Evolutionary conservation across 2,113 vertebrate genomes (phyloP).

Genomic region (Dromaius novaehollandiae): DNA sequence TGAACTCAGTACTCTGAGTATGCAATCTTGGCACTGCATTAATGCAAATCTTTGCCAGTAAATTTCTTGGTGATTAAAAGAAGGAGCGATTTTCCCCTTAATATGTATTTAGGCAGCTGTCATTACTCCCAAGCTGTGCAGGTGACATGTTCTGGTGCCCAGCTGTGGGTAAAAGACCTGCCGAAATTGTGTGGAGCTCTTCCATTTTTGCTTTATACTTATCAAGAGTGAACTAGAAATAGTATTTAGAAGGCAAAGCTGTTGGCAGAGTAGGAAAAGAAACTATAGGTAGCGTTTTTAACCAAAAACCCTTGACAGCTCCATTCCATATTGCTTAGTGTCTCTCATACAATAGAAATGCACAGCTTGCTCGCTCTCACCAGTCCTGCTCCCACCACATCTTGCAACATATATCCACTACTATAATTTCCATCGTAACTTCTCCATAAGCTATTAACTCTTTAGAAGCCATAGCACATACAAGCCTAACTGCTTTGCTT

Average conservation of each 20-base stretch:
- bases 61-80: background rate
- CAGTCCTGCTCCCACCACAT: background rate
- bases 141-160: background rate
- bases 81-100: background rate
- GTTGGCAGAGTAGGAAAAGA: background rate
- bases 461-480: background rate
- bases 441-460: background rate
- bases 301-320: background rate
- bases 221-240: background rate
- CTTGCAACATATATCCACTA: background rate
- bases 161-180: background rate
- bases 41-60: background rate
- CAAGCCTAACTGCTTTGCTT: background rate
- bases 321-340: background rate
- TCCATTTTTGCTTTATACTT: background rate
- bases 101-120: background rate
- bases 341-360: background rate
- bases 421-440: background rate
- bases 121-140: background rate
- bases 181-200: background rate
- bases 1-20: background rate
- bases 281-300: rapidly evolving
- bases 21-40: background rate
- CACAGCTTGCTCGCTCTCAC: background rate
- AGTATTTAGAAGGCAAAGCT: rapidly evolving